A percentile compares a stretch with the other conserved stretches of the same genome.
Evolutionary conservation across 2,888 invertebrate species (phyloP).

Genomic region (Caenorhabditis plicata): DNA sequence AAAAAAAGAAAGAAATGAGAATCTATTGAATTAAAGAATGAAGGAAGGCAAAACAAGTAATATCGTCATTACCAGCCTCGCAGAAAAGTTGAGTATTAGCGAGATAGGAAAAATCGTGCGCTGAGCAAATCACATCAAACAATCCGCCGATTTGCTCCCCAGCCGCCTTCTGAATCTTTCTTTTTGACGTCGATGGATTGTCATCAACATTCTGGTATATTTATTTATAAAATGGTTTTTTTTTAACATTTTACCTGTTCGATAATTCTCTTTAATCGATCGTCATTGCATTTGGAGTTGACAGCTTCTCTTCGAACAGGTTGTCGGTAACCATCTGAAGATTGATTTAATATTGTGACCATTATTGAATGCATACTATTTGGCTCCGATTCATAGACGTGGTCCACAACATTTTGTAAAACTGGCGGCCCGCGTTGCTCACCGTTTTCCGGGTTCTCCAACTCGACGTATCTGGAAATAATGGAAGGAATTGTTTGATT

Average conservation of each 20-base stretch:
- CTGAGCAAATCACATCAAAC: slow-evolving; percentile 54
- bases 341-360: neutral
- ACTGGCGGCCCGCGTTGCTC: slow-evolving; percentile 22
- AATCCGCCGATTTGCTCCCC: slow-evolving; percentile 51
- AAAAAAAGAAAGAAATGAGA: slow-evolving; percentile 3
- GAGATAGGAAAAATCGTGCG: slow-evolving; percentile 52
- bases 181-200: slow-evolving; percentile 51
- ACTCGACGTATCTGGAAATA: slow-evolving; percentile 39
- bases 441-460: slow-evolving; percentile 39
- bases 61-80: slow-evolving; percentile 53
- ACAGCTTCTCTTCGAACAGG: slow-evolving; percentile 37
- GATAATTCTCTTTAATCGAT: slow-evolving; percentile 44
- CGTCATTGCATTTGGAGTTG: slow-evolving; percentile 50
- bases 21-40: slow-evolving; percentile 49
- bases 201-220: slow-evolving; percentile 40
- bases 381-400: slow-evolving; percentile 42
- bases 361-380: slow-evolving; percentile 23
- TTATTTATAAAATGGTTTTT: neutral
- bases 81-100: slow-evolving; percentile 55
- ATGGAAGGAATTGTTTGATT: too few relatives aligned
- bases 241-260: slow-evolving; percentile 5
- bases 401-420: slow-evolving; percentile 22
- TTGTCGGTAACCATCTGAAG: slow-evolving; percentile 41
- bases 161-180: slow-evolving; percentile 52
- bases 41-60: slow-evolving; percentile 56